Evolutionary conservation across 2,888 invertebrate species (phyloP).

Genomic region (Apotomis turbidana): DNA sequence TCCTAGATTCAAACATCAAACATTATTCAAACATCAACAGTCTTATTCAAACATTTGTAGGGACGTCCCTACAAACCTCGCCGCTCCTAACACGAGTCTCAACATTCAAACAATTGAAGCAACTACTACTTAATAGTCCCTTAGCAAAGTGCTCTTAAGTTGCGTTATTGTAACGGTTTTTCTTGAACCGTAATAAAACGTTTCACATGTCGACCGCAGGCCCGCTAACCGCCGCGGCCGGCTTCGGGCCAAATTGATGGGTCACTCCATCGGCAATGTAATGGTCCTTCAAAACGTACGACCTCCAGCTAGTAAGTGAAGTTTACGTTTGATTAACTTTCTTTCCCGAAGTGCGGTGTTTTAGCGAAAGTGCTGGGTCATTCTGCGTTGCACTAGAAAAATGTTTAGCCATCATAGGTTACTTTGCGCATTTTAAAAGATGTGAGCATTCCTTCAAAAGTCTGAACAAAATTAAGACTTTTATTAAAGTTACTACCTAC

Average conservation of each 20-base stretch:
- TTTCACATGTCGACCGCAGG: constrained; percentile 77
- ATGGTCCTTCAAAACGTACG: constrained; percentile 81
- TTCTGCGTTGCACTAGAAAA: neutral
- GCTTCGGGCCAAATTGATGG: constrained; percentile 81
- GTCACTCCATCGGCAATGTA: constrained; percentile 80
- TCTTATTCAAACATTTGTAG: no score
- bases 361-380: constrained; percentile 34
- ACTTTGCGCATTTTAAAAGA: no score
- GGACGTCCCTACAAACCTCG: neutral
- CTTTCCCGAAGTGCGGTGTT: constrained; percentile 55
- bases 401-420: neutral
- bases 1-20: no score
- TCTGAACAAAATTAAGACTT: no score
- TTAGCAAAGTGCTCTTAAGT: constrained; percentile 46
- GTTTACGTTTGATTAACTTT: constrained; percentile 81
- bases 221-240: constrained; percentile 73
- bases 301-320: constrained; percentile 76
- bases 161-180: constrained; percentile 76
- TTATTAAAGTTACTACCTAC: no score
- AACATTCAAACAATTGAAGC: constrained; percentile 38
- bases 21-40: no score
- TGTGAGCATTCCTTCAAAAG: no score
- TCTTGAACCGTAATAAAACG: constrained; percentile 75
- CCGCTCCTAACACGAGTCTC: neutral
- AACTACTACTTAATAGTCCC: constrained; percentile 41